These are phyloP conservation scores for Diaperis boleti DNA, from an alignment of 2,888 invertebrate species.

Conservation along the genomic window DNA sequence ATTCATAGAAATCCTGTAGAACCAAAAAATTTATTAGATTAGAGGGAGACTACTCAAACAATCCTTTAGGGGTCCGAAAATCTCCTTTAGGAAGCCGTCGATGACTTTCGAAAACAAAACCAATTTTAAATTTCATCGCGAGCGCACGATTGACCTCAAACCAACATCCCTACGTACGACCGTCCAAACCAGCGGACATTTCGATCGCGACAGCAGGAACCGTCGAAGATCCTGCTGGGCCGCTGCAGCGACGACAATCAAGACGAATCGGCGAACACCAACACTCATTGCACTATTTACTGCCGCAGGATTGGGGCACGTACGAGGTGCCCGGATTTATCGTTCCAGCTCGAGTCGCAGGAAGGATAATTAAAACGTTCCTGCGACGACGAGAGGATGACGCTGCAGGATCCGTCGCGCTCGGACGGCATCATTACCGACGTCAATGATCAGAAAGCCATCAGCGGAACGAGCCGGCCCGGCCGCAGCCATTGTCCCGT, in stretches of 20 bases:
- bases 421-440: constrained; percentile 2
- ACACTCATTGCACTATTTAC: constrained; percentile 1
- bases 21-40: too few relatives aligned
- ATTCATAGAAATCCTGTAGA: too few relatives aligned
- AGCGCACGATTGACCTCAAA: too few relatives aligned
- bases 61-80: too few relatives aligned
- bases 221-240: constrained; percentile 5
- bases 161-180: too few relatives aligned
- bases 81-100: too few relatives aligned
- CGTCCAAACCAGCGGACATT: constrained; percentile 11
- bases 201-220: not conserved
- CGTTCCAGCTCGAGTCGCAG: constrained; percentile 20
- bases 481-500: not conserved
- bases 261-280: constrained; percentile 29
- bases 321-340: constrained; percentile 33
- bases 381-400: constrained; percentile 21
- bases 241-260: constrained; percentile 36
- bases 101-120: too few relatives aligned
- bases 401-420: not conserved
- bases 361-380: constrained; percentile 34
- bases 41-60: too few relatives aligned
- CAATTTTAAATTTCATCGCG: too few relatives aligned
- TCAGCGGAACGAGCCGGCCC: not conserved
- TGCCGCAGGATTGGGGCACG: constrained; percentile 16
- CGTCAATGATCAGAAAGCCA: constrained; percentile 4